Base-by-base conservation (phyloP, 2,888 invertebrate genomes). In the Drosophila tripunctata region DNA sequence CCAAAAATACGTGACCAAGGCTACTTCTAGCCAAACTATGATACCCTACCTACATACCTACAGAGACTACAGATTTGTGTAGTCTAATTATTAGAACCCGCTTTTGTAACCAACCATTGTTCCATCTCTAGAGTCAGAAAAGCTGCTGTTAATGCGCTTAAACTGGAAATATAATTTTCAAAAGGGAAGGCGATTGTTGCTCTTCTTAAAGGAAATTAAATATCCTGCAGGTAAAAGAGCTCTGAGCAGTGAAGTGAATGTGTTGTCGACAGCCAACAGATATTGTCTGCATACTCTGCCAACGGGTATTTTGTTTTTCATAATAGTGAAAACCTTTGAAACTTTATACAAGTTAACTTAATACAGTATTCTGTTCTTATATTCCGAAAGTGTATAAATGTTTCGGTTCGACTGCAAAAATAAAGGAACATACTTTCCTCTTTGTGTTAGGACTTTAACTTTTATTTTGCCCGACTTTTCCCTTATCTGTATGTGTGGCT, bases 121-220 rank as follows among this genome's bases (percentile, higher is more conserved):
- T 1, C 24, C 12, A 17, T 17, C 27, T 14, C 19, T 8, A 31
- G 33, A 36, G 33, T 14, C 45, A 43, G 33, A 6, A 21, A 27
- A 27, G 50, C 41, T 35, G 24, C 40, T 38, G 36, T 48, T 69
- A 66, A 69, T 75, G 47, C 38, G 56, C 56, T 61, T 55, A 57
- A 57, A 38, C 52, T 68, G 58, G 21, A 47, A 60, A 67, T 58
- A 70, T 24, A 72, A 70, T 75, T 67, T 75, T 35, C 71, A 68
- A 65, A 74, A 61, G 55, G 10, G 19, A 60, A 54, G 41, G 36
- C 19, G 40, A 33, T 45, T 51, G 51, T 35, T 73, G 67, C 8
- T 33, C 19, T 4, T 41, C n/a, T n/a, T 47, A 48, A 47, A 50
- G 84, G 81, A 86, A 86, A 86, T 86, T 70, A 65, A 86, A 83